Conservation (phyloP, 2,113 vertebrate species). For the Mobula birostris region DNA sequence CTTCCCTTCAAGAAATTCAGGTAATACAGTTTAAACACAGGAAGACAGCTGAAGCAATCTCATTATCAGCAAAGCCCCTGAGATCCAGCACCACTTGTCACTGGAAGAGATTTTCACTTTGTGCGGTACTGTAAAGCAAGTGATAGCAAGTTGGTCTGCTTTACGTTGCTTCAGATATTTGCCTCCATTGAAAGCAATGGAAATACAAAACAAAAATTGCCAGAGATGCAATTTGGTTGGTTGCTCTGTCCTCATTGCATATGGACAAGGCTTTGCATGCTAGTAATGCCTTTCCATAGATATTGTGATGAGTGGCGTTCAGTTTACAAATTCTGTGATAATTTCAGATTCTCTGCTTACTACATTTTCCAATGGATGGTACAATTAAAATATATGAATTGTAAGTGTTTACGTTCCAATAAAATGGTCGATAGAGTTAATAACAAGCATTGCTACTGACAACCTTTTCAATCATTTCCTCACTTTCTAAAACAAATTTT, state of each 20-base stretch:
- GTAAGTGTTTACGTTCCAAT: slow-evolving; percentile 1
- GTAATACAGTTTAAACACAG: background rate
- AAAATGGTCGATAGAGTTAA: background rate
- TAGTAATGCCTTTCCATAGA: background rate
- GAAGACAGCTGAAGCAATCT: background rate
- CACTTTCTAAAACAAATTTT: background rate
- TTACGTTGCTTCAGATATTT: background rate
- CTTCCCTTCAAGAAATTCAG: background rate
- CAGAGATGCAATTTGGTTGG: background rate
- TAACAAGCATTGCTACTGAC: too few relatives aligned
- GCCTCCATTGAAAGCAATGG: background rate
- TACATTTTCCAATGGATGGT: background rate
- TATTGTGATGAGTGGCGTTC: background rate
- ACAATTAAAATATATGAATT: background rate
- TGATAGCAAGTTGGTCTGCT: background rate
- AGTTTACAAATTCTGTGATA: background rate
- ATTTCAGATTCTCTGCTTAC: background rate
- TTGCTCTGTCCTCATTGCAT: background rate
- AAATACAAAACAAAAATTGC: background rate
- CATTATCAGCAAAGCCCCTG: background rate
- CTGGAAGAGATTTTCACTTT: background rate
- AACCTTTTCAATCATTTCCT: background rate
- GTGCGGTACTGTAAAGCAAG: background rate
- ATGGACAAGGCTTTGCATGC: background rate
- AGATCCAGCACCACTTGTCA: background rate